Evolutionary conservation across 2,113 vertebrate genomes (phyloP).

Genomic region (Leucosticte australis): DNA sequence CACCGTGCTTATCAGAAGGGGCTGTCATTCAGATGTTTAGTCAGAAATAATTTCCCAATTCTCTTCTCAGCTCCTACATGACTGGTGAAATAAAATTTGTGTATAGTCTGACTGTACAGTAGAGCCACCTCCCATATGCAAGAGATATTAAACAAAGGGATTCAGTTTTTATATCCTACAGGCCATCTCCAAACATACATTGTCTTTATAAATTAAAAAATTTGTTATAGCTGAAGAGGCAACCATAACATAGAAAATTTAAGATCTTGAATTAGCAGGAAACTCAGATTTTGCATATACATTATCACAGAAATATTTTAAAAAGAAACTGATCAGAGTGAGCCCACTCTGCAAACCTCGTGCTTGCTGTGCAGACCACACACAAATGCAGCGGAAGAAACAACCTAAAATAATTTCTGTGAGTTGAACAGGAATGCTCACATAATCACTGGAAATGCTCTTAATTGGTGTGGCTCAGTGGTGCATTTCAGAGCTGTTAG

Average conservation of each 20-base stretch:
- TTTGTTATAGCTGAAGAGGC: neutral
- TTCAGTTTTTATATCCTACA: neutral
- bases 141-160: neutral
- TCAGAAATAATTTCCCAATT: neutral
- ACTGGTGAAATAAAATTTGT: neutral
- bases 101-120: neutral
- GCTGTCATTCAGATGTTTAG: neutral
- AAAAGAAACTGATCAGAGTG: neutral
- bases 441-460: slow-evolving; percentile 45
- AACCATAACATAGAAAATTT: neutral
- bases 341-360: neutral
- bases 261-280: neutral
- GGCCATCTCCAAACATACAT: neutral
- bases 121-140: neutral
- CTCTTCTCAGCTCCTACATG: neutral
- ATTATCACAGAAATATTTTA: neutral
- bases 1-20: neutral
- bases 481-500: slow-evolving; percentile 11
- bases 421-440: slow-evolving; percentile 4
- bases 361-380: neutral
- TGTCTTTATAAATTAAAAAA: neutral
- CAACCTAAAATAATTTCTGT: neutral
- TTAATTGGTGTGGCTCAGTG: slow-evolving; percentile 46
- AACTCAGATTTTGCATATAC: neutral
- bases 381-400: neutral